Conservation (phyloP, 2,797 vertebrate genomes). For the Geotrypetes seraphini region DNA sequence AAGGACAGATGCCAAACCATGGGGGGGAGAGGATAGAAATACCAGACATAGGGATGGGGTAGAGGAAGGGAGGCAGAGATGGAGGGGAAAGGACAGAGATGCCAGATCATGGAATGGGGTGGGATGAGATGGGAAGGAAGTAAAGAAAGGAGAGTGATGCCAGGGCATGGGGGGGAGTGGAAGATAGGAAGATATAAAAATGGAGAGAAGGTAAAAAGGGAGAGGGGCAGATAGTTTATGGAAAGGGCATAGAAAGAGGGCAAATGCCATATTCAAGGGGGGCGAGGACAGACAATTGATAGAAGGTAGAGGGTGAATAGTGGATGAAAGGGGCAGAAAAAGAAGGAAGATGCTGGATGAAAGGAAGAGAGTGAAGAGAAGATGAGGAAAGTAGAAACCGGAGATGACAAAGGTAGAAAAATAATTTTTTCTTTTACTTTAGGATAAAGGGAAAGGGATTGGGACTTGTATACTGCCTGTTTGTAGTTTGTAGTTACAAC, state of each 20-base stretch:
- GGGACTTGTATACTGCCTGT: too few species aligned
- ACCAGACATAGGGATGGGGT: background rate
- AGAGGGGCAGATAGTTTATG: too few species aligned
- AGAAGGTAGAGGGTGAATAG: background rate
- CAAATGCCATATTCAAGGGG: slow-evolving; percentile 44
- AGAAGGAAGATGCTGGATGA: background rate
- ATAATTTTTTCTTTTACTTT: too few species aligned
- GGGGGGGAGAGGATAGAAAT: background rate
- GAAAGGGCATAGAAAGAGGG: slow-evolving; percentile 51
- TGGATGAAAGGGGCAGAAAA: background rate
- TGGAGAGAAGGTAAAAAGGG: background rate
- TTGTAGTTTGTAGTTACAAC: too few species aligned
- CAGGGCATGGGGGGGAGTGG: background rate
- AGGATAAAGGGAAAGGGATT: too few species aligned
- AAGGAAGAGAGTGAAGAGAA: background rate
- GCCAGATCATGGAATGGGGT: too few species aligned
- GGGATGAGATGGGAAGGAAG: too few species aligned
- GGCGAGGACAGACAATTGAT: background rate
- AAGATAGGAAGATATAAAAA: background rate
- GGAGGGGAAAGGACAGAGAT: too few species aligned
- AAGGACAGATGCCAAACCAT: background rate
- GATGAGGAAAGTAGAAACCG: too few species aligned
- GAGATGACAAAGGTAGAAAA: too few species aligned
- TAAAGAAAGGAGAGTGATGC: too few species aligned
- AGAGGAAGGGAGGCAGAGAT: background rate